These are phyloP conservation scores for Enteromius thamalakanensis DNA, from an alignment of 2,797 vertebrate genomes.

Conservation along the genomic window DNA sequence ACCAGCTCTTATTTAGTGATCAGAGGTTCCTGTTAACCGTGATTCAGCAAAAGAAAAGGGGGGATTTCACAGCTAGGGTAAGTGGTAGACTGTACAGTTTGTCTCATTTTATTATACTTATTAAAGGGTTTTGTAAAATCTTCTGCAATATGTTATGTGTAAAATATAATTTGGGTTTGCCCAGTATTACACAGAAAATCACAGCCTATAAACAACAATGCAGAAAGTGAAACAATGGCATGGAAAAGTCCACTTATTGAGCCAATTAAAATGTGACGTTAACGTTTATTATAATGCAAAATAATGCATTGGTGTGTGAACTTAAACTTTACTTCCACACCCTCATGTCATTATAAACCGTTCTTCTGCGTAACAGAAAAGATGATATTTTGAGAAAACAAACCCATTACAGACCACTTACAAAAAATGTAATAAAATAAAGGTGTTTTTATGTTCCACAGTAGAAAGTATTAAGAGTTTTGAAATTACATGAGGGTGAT, in stretches of 20 bases:
- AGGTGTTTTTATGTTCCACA: neutral
- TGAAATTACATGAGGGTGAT: neutral
- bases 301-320: neutral
- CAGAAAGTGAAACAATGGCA: neutral
- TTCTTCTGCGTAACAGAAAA: neutral
- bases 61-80: neutral
- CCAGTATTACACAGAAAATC: slow-evolving; percentile 3
- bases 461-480: neutral
- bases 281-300: neutral
- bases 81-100: neutral
- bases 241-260: neutral
- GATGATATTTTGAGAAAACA: neutral
- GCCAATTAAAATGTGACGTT: neutral
- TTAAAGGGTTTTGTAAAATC: neutral
- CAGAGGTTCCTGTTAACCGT: neutral
- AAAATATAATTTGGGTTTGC: neutral
- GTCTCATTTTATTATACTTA: neutral
- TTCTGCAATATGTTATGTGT: neutral
- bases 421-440: too few species aligned
- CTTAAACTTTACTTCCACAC: neutral
- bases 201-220: neutral
- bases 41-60: neutral
- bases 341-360: neutral
- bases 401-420: neutral
- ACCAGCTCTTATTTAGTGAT: neutral